Evolutionary conservation across 2,888 invertebrate species (phyloP).

Genomic region (Acanthosepion esculentum): DNA sequence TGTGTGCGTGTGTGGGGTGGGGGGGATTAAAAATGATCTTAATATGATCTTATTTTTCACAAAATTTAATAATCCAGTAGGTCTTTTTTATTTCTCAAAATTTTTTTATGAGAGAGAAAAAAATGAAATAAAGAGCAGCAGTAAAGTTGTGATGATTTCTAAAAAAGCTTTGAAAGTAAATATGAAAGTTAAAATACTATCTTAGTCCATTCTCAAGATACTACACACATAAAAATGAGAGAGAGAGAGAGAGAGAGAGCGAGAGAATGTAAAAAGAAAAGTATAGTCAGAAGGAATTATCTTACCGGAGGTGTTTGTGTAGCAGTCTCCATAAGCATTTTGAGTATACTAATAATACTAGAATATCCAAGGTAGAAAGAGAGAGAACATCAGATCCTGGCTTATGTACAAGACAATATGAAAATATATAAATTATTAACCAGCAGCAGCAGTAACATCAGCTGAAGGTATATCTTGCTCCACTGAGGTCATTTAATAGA

Average conservation of each 20-base stretch:
- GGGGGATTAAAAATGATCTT: too few species aligned
- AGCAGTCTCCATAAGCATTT: slow-evolving; percentile 60
- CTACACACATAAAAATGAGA: not conserved
- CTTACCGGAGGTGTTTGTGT: slow-evolving; percentile 60
- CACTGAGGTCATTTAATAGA: slow-evolving; percentile 37
- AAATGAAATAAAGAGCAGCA: too few species aligned
- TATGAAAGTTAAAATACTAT: not conserved
- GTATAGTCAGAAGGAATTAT: slow-evolving; percentile 6
- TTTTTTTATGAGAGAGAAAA: too few species aligned
- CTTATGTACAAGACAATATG: slow-evolving; percentile 51
- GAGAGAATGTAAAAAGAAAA: not conserved
- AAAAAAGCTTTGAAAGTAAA: too few species aligned
- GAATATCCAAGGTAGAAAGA: slow-evolving; percentile 46
- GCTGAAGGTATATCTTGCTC: slow-evolving; percentile 46
- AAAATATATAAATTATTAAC: slow-evolving; percentile 54
- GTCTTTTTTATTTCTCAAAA: too few species aligned
- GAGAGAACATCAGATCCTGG: slow-evolving; percentile 47
- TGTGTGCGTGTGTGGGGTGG: too few species aligned
- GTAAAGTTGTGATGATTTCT: too few species aligned
- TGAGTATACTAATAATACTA: slow-evolving; percentile 47
- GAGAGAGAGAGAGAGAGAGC: slow-evolving; percentile 43
- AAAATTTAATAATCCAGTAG: too few species aligned
- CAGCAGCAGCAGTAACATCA: not conserved
- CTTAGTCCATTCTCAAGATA: not conserved
- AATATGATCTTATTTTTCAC: too few species aligned